These are phyloP conservation scores for Sinocyclocheilus rhinocerous DNA, from an alignment of 2,113 vertebrate species.

Conservation along the genomic window DNA sequence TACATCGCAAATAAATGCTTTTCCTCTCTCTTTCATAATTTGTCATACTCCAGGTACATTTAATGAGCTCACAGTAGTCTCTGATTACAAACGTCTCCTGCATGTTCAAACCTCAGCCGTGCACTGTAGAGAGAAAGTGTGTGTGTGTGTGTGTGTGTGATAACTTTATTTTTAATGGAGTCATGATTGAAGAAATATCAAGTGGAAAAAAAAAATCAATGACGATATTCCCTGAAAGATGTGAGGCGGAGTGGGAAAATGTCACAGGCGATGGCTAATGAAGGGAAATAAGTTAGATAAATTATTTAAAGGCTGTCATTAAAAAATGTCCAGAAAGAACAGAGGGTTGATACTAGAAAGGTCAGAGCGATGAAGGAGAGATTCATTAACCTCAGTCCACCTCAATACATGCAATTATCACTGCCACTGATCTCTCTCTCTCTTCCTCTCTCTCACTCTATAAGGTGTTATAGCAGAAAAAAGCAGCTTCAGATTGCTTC, in stretches of 20 bases:
- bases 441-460: background rate
- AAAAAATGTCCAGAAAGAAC: constrained; percentile 76
- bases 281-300: constrained; percentile 80
- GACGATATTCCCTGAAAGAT: constrained; percentile 15
- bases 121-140: background rate
- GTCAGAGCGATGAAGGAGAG: constrained; percentile 77
- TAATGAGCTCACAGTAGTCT: constrained; percentile 63
- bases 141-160: constrained; percentile 8
- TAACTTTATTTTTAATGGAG: constrained; percentile 67
- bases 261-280: constrained; percentile 68
- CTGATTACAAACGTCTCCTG: constrained; percentile 16
- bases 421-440: constrained; percentile 61
- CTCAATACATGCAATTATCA: constrained; percentile 74
- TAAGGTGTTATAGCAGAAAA: constrained; percentile 7
- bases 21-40: background rate
- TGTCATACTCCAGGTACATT: constrained; percentile 30
- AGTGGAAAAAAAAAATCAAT: constrained; percentile 28
- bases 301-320: constrained; percentile 85
- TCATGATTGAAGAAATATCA: constrained; percentile 57
- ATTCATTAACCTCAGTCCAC: constrained; percentile 81
- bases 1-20: constrained; percentile 1
- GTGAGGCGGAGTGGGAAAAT: constrained; percentile 40
- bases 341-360: constrained; percentile 70
- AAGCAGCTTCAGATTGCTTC: background rate
- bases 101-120: constrained; percentile 47